These are phyloP conservation scores for Pristionchus fissidentatus DNA, from an alignment of 2,888 invertebrate genomes.

Conservation along the genomic window DNA sequence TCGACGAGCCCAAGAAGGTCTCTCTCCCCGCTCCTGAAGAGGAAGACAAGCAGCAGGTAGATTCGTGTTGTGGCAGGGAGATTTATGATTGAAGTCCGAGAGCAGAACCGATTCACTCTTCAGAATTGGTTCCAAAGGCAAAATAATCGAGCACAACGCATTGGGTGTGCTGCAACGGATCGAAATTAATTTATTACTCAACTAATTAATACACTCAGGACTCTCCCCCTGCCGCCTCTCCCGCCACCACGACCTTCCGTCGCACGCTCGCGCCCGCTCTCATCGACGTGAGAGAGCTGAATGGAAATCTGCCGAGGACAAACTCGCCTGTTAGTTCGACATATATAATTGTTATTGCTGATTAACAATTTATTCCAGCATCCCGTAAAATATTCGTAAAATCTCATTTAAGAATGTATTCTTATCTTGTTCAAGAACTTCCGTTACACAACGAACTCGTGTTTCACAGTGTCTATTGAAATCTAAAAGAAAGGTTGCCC, in stretches of 20 bases:
- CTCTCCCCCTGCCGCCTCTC: not conserved
- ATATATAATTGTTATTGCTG: not conserved
- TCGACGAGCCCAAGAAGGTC: conserved; percentile 21
- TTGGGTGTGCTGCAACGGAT: no score
- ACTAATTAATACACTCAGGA: not conserved
- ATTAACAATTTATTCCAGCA: not conserved
- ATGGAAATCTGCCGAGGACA: not conserved
- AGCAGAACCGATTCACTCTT: not conserved
- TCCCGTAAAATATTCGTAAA: not conserved
- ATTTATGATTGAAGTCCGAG: no score
- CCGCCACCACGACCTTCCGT: conserved; percentile 23
- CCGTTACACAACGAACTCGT: not conserved
- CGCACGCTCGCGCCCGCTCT: conserved; percentile 31
- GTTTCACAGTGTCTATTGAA: not conserved
- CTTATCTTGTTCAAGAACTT: not conserved
- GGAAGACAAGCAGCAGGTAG: conserved; percentile 29
- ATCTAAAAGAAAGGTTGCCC: no score
- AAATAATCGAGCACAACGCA: no score
- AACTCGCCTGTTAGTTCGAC: conserved; percentile 1
- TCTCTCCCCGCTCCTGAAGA: conserved; percentile 7
- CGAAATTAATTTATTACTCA: no score
- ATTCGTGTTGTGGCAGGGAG: not conserved
- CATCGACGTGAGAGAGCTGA: conserved; percentile 37
- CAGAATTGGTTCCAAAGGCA: not conserved
- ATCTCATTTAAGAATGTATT: no score